Evolutionary conservation across 2,113 vertebrate genomes (phyloP), one percentile per base, ranked within the genome.

Genomic region (Montifringilla adamsi): DNA sequence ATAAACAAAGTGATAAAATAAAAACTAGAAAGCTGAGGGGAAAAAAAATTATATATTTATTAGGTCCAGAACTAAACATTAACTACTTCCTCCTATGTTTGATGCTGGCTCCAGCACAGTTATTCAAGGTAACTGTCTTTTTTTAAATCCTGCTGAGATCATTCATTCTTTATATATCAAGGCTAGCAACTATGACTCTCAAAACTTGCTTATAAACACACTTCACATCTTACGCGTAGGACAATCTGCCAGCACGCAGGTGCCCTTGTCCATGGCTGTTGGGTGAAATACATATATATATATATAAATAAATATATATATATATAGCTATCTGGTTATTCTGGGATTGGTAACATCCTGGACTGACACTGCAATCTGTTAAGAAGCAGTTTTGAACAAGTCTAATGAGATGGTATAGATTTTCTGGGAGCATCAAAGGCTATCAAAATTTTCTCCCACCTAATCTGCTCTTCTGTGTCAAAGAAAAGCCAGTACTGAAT

Each of bases 311-410:
- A 67, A 89, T 44, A 52, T 43, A 44, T 44, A 44, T 53, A 82
- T 69, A 90, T 91, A 86, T 50, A 95, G 83, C 84, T 83, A 74
- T 90, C 76, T 86, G 60, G 64, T 95, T 96, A 92, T 93, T 95
- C 88, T 92, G 73, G 88, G 92, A 78, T n/a, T 64, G 53, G 41
- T 90, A 68, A 73, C 74, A 87, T 75, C 74, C 92, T 87, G 53
- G 62, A 64, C n/a, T 90, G 90, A 95, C 85, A 95, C 4, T 79
- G 74, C 69, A 93, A 67, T 88, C 73, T 94, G 83, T 90, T 62
- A 78, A 90, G 60, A 87, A 84, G 80, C 68, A 60, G n/a, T 90
- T 94, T 84, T 64, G 88, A 96, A 72, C 35, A 66, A 87, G 49
- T 64, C 62, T 88, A 74, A 89, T 87, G 86, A 92, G 44, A 31